Conservation (phyloP, 2,113 vertebrate species). For the Hippocampus barbouri region DNA sequence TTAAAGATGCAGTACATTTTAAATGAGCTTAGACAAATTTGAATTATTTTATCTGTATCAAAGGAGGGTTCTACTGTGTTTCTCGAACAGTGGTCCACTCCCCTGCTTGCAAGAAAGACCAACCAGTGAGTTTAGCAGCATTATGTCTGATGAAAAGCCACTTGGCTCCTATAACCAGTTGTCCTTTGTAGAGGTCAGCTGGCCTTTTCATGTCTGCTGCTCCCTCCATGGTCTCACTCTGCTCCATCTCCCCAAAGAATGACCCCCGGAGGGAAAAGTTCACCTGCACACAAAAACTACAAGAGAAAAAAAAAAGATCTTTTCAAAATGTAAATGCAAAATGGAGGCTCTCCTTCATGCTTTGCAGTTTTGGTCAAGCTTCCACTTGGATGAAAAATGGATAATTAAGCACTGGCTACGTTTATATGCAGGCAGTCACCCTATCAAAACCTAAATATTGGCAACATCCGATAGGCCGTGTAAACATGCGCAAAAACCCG, state of each 20-base stretch:
- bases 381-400: not conserved
- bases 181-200: slow-evolving; percentile 58
- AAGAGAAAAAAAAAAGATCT: not conserved
- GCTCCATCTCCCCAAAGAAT: slow-evolving; percentile 39
- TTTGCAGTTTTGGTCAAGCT: not conserved
- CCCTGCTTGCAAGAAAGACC: not conserved
- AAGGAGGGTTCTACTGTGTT: not conserved
- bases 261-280: slow-evolving; percentile 59
- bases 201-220: slow-evolving; percentile 60
- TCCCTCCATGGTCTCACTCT: slow-evolving; percentile 44
- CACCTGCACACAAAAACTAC: slow-evolving; percentile 19
- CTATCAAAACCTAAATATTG: too few species aligned
- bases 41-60: not conserved
- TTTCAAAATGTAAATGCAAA: not conserved
- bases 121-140: slow-evolving; percentile 31
- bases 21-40: not conserved
- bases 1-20: not conserved
- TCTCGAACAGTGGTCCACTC: not conserved
- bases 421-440: too few species aligned
- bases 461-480: too few species aligned
- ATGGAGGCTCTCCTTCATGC: slow-evolving; percentile 3
- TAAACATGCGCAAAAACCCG: too few species aligned
- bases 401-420: not conserved
- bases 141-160: slow-evolving; percentile 43
- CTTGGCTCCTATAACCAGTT: slow-evolving; percentile 42